phyloP scores from a whole-genome alignment of 2,113 vertebrate genomes.

The Pundamilia nyererei region DNA sequence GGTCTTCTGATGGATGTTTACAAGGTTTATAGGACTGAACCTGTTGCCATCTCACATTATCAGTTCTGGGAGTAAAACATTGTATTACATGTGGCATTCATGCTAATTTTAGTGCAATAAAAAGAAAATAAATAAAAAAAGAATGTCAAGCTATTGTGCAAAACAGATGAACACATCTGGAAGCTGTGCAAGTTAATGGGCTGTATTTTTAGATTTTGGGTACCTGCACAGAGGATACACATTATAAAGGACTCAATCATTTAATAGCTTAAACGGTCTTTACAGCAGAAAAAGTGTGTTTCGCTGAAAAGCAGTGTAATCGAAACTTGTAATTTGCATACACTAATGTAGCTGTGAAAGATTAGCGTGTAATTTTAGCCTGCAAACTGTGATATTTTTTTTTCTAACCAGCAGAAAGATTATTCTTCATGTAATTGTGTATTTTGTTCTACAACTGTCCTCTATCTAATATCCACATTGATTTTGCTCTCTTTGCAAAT shows the following conservation, averaged over 20 bases:
- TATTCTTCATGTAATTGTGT: not conserved
- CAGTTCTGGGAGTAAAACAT: not conserved
- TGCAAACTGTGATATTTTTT: not conserved
- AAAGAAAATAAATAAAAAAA: not conserved
- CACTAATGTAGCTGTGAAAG: not conserved
- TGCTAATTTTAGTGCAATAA: not conserved
- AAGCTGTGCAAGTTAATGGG: not conserved
- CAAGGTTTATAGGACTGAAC: not conserved
- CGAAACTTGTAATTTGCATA: not conserved
- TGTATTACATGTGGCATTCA: not conserved
- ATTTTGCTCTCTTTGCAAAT: constrained; percentile 25
- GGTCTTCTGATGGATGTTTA: not conserved
- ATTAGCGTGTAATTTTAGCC: not conserved
- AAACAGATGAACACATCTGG: not conserved
- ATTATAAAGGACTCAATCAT: not conserved
- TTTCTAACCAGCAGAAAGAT: not conserved
- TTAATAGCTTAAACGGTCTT: not conserved
- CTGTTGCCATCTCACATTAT: not conserved
- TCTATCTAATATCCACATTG: constrained; percentile 22
- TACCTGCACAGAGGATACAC: not conserved
- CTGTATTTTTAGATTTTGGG: not conserved
- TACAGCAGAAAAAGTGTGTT: not conserved
- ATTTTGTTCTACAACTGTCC: not conserved
- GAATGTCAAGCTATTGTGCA: not conserved
- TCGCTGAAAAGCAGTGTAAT: not conserved